A percentile compares a stretch with the other conserved stretches of the same genome.
These are phyloP conservation scores for Aegithalos caudatus DNA, from an alignment of 2,113 vertebrate genomes.

Conservation along the genomic window DNA sequence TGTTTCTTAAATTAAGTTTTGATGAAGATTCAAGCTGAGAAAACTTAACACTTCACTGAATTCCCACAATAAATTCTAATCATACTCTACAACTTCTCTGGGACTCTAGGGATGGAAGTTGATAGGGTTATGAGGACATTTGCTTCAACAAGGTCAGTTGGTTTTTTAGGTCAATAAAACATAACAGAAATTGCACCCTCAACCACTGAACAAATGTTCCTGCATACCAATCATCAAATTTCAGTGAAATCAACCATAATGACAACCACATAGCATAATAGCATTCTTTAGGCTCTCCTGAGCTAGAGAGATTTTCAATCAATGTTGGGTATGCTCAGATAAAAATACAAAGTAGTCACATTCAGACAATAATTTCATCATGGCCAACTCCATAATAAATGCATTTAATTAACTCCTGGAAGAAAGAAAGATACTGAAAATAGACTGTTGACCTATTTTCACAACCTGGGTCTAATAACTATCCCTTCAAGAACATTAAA, in stretches of 20 bases:
- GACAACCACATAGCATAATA: background rate
- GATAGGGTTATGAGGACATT: constrained; percentile 36
- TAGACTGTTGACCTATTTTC: background rate
- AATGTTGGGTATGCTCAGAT: background rate
- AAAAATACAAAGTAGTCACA: background rate
- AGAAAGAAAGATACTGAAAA: constrained; percentile 9
- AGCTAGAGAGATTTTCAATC: background rate
- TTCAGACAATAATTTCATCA: background rate
- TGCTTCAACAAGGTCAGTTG: constrained; percentile 26
- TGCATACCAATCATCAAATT: background rate
- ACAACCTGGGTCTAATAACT: background rate
- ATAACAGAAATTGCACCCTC: constrained; percentile 35
- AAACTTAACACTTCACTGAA: constrained; percentile 45
- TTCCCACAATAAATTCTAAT: constrained; percentile 36
- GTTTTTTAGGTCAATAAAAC: constrained; percentile 56
- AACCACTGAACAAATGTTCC: constrained; percentile 33
- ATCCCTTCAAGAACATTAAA: background rate
- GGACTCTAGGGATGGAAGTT: constrained; percentile 21
- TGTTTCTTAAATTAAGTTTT: background rate
- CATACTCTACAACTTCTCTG: background rate
- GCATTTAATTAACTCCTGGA: constrained; percentile 56
- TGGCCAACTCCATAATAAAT: constrained; percentile 60
- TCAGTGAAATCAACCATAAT: constrained; percentile 40
- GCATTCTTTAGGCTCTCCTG: background rate
- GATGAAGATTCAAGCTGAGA: constrained; percentile 1